Evolutionary conservation across 2,888 invertebrate genomes (phyloP).

Genomic region (Oxytorus armatus): DNA sequence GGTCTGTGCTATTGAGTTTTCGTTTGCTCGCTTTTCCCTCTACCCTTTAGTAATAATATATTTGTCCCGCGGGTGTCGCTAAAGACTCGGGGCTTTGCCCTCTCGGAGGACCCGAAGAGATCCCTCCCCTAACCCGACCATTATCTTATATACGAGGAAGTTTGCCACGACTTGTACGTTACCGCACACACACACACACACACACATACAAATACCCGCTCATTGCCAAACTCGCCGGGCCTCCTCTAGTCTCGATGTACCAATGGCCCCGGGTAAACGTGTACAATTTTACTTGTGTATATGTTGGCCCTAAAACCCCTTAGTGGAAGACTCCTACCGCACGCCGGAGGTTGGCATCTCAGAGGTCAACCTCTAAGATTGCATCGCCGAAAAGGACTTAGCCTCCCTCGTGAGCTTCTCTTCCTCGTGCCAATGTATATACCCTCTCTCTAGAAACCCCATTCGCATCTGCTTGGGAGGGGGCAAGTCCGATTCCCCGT

Average conservation of each 20-base stretch:
- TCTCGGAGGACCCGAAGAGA: constrained; percentile 66
- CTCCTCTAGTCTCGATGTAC: constrained; percentile 14
- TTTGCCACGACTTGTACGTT: constrained; percentile 56
- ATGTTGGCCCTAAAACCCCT: constrained; percentile 22
- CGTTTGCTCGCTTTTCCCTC: constrained; percentile 73
- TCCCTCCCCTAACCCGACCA: constrained; percentile 74
- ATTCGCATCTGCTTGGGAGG: constrained; percentile 1
- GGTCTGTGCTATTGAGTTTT: constrained; percentile 73
- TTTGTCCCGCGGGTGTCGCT: constrained; percentile 81
- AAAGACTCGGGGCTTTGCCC: constrained; percentile 73
- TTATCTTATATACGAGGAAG: constrained; percentile 76
- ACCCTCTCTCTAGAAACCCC: constrained; percentile 41
- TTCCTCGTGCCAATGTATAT: background rate
- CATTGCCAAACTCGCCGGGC: too few species aligned
- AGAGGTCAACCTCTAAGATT: constrained; percentile 63
- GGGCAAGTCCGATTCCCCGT: constrained; percentile 24
- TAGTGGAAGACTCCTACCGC: constrained; percentile 4
- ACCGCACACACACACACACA: too few species aligned
- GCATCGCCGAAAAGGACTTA: constrained; percentile 60
- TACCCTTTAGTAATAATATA: constrained; percentile 82
- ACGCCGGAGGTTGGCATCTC: constrained; percentile 25
- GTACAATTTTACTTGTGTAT: constrained; percentile 16
- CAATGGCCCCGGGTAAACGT: constrained; percentile 37
- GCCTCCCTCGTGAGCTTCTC: constrained; percentile 39
- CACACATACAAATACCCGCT: too few species aligned